These are phyloP conservation scores for Cerastis rubricosa DNA, from an alignment of 2,888 invertebrate genomes.

Conservation along the genomic window DNA sequence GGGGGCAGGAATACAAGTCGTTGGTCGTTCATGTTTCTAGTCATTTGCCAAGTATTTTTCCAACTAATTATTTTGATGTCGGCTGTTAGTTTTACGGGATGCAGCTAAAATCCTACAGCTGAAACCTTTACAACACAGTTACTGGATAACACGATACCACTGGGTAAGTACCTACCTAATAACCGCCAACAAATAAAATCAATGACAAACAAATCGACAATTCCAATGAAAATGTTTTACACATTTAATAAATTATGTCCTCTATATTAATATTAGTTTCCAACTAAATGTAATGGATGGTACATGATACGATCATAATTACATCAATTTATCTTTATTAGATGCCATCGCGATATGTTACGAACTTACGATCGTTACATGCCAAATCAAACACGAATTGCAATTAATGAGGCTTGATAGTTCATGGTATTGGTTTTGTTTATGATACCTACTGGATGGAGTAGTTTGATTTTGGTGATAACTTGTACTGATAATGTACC, in stretches of 20 bases:
- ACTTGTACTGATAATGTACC: too few relatives aligned
- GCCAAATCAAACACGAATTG: conserved; percentile 61
- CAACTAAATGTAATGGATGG: conserved; percentile 43
- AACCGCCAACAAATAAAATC: background rate
- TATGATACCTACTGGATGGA: too few relatives aligned
- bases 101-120: background rate
- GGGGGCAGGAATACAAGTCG: background rate
- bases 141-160: background rate
- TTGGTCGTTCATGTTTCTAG: background rate
- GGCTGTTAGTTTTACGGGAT: background rate
- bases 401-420: conserved; percentile 53
- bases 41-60: background rate
- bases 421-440: conserved; percentile 59
- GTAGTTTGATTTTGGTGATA: too few relatives aligned
- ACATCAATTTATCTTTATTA: conserved; percentile 54
- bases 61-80: background rate
- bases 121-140: background rate
- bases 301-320: conserved; percentile 49
- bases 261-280: conserved; percentile 9
- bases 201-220: conserved; percentile 11
- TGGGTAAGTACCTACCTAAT: background rate
- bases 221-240: conserved; percentile 26
- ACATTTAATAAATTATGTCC: conserved; percentile 10
- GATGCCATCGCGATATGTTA: conserved; percentile 49
- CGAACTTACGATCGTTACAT: conserved; percentile 43